Evolutionary conservation across 2,888 invertebrate genomes (phyloP).

Genomic region (Cheilosia soror): DNA sequence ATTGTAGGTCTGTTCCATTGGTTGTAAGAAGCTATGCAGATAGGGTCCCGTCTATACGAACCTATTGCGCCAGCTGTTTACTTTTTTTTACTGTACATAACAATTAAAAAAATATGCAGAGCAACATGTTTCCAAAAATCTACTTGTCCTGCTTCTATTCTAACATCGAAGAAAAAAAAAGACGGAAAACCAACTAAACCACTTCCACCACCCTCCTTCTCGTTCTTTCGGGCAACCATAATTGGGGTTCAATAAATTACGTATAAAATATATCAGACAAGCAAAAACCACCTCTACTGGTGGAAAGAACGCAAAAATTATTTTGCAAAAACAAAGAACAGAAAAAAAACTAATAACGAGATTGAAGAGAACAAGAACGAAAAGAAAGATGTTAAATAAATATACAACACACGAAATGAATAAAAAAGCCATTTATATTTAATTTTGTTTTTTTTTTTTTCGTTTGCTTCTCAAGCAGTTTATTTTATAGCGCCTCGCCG

Average conservation of each 20-base stretch:
- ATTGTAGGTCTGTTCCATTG: too few species aligned
- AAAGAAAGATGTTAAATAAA: conserved; percentile 64
- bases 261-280: conserved; percentile 23
- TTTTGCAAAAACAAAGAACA: conserved; percentile 15
- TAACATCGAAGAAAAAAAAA: conserved; percentile 13
- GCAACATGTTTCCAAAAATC: conserved; percentile 43
- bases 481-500: conserved; percentile 74
- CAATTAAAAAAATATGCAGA: neutral
- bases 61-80: too few species aligned
- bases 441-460: conserved; percentile 39
- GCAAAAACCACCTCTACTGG: conserved; percentile 6
- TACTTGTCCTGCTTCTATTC: conserved; percentile 23
- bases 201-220: conserved; percentile 11
- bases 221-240: conserved; percentile 20
- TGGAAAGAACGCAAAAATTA: conserved; percentile 14
- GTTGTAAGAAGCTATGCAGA: too few species aligned
- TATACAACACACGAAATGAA: conserved; percentile 69
- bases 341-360: conserved; percentile 38
- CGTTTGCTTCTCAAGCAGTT: conserved; percentile 59
- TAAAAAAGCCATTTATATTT: conserved; percentile 65
- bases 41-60: too few species aligned
- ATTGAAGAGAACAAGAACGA: conserved; percentile 52
- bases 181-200: conserved; percentile 25
- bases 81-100: too few species aligned
- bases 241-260: conserved; percentile 54